Percentiles rank a stretch among this genome's conserved stretches.
Evolutionary conservation across 2,797 vertebrate genomes (phyloP).

Genomic region (Channa striata): DNA sequence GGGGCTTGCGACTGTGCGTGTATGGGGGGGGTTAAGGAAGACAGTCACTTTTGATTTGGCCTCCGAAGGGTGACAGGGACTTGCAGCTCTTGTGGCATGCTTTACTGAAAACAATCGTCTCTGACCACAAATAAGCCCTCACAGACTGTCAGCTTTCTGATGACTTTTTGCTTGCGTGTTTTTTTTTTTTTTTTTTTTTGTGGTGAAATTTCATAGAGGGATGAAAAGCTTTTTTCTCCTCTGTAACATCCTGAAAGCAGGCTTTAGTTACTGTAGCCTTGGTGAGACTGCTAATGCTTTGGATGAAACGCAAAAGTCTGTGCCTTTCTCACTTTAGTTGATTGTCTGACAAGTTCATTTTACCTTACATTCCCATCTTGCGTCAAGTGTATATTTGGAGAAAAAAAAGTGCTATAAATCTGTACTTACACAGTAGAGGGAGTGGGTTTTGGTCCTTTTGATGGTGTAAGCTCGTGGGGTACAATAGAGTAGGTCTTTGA

Average conservation of each 20-base stretch:
- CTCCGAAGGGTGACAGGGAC: slow-evolving; percentile 78
- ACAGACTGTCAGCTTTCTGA: slow-evolving; percentile 62
- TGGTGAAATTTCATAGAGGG: slow-evolving; percentile 64
- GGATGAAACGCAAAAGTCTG: slow-evolving; percentile 68
- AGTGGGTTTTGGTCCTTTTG: slow-evolving; percentile 26
- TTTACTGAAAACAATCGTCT: slow-evolving; percentile 74
- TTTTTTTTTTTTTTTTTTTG: slow-evolving; percentile 39
- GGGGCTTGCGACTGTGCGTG: slow-evolving; percentile 29
- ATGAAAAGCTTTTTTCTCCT: slow-evolving; percentile 69
- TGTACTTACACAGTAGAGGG: slow-evolving; percentile 24
- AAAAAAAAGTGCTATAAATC: slow-evolving; percentile 52
- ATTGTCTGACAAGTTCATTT: slow-evolving; percentile 77
- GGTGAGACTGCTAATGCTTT: slow-evolving; percentile 73
- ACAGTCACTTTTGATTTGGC: slow-evolving; percentile 81
- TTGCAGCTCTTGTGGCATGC: slow-evolving; percentile 75
- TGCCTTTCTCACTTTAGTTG: slow-evolving; percentile 57
- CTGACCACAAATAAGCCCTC: slow-evolving; percentile 65
- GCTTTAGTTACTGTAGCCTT: slow-evolving; percentile 77
- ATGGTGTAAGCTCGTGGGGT: slow-evolving; percentile 25
- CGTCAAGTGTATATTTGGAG: slow-evolving; percentile 64
- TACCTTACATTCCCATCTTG: slow-evolving; percentile 64
- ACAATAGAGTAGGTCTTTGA: slow-evolving; percentile 41
- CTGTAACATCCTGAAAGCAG: slow-evolving; percentile 75
- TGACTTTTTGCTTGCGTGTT: slow-evolving; percentile 60
- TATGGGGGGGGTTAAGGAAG: slow-evolving; percentile 61